Evolutionary conservation across 2,113 vertebrate genomes (phyloP).

Genomic region (Gobius niger): DNA sequence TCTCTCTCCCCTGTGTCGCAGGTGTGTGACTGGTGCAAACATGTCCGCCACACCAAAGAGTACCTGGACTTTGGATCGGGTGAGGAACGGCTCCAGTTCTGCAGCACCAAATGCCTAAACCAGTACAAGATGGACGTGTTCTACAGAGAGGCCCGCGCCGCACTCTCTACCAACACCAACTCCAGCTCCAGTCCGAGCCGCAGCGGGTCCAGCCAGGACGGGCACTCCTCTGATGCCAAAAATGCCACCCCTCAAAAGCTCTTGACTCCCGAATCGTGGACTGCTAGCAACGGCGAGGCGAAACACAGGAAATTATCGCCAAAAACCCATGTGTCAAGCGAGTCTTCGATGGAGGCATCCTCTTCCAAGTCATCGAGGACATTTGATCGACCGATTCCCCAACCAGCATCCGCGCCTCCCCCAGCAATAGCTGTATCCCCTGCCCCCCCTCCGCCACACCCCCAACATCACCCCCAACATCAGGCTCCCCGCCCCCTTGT

Average conservation of each 20-base stretch:
- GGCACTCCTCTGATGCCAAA: constrained; percentile 80
- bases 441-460: constrained; percentile 56
- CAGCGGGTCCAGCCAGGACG: constrained; percentile 81
- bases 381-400: constrained; percentile 84
- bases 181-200: constrained; percentile 89
- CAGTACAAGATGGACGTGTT: constrained; percentile 99
- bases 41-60: constrained; percentile 97
- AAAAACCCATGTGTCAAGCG: constrained; percentile 68
- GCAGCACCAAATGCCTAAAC: constrained; percentile 98
- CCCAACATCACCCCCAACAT: constrained; percentile 64
- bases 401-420: constrained; percentile 63
- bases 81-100: constrained; percentile 96
- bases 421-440: constrained; percentile 34
- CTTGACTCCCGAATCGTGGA: constrained; percentile 98
- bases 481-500: constrained; percentile 55
- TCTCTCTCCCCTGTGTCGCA: constrained; percentile 81
- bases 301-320: constrained; percentile 87
- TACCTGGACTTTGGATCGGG: constrained; percentile 98
- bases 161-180: constrained; percentile 86
- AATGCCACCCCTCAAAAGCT: constrained; percentile 74
- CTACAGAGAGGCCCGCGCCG: constrained; percentile 96
- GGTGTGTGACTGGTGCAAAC: constrained; percentile 99
- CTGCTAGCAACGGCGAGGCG: constrained; percentile 81
- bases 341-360: constrained; percentile 83
- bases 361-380: constrained; percentile 86